Conservation (phyloP, 2,113 vertebrate genomes). For the Todiramphus saurophagus region DNA sequence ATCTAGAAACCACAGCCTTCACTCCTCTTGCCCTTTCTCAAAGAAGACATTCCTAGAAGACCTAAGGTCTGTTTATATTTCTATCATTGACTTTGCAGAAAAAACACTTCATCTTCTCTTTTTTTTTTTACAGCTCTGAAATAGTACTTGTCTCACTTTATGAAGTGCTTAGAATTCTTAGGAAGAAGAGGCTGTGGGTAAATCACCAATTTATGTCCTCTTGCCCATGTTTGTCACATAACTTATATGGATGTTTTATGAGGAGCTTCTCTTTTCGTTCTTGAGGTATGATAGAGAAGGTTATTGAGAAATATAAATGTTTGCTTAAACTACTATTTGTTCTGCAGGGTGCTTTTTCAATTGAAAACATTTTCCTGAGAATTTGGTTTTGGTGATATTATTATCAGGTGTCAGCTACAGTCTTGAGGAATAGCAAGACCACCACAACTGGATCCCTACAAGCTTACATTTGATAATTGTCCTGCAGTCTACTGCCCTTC, state of each 20-base stretch:
- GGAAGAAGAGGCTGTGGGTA: background rate
- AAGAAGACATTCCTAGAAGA: background rate
- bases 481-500: background rate
- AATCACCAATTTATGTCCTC: background rate
- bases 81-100: background rate
- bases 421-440: background rate
- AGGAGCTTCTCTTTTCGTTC: background rate
- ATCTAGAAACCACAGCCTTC: background rate
- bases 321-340: background rate
- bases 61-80: background rate
- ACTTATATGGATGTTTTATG: background rate
- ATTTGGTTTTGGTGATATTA: background rate
- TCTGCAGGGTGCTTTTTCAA: background rate
- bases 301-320: background rate
- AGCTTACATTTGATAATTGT: background rate
- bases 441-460: background rate
- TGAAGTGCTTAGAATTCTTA: background rate
- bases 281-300: background rate
- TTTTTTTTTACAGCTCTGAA: background rate
- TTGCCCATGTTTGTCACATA: background rate
- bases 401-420: background rate
- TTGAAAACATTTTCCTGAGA: background rate
- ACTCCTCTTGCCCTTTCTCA: background rate
- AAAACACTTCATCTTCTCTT: background rate
- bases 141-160: background rate